Evolutionary conservation across 1,140 invertebrate genomes (phyloP).

Genomic region (Stegodyphus mimosarum): DNA sequence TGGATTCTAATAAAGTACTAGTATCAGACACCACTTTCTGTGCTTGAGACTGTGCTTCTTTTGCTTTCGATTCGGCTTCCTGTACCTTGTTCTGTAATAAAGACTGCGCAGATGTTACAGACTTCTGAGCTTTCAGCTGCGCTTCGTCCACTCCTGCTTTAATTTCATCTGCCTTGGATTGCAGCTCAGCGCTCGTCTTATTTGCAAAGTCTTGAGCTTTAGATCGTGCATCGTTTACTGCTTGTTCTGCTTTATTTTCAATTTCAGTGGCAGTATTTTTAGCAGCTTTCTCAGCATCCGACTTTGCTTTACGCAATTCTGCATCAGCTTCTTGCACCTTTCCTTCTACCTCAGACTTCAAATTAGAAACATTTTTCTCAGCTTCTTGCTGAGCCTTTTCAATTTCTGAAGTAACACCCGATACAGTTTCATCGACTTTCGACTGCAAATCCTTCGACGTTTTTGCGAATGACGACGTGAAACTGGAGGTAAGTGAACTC

Average conservation of each 20-base stretch:
- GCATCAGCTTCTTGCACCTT: slow-evolving; percentile 36
- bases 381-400: slow-evolving; percentile 33
- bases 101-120: slow-evolving; percentile 27
- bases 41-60: slow-evolving; percentile 32
- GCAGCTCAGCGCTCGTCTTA: slow-evolving; percentile 9
- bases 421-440: slow-evolving; percentile 19
- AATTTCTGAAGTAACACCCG: slow-evolving; percentile 24
- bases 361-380: slow-evolving; percentile 21
- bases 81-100: slow-evolving; percentile 26
- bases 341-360: slow-evolving; percentile 28
- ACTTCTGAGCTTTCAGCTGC: slow-evolving; percentile 13
- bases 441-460: slow-evolving; percentile 29
- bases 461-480: slow-evolving; percentile 34
- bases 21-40: slow-evolving; percentile 31
- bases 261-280: slow-evolving; percentile 1
- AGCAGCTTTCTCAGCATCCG: slow-evolving; percentile 14
- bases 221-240: slow-evolving; percentile 5
- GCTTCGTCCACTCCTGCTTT: slow-evolving; percentile 13
- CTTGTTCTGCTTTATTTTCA: slow-evolving; percentile 26
- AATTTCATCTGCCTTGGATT: slow-evolving; percentile 34
- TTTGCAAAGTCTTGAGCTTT: slow-evolving; percentile 19
- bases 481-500: slow-evolving; percentile 15
- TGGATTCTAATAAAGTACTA: slow-evolving; percentile 17
- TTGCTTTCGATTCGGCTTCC: slow-evolving; percentile 35
- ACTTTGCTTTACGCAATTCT: not conserved